Percentiles rank a stretch among this genome's conserved stretches.
These are phyloP conservation scores for Craniophora ligustri DNA, from an alignment of 2,888 invertebrate genomes.

Conservation along the genomic window DNA sequence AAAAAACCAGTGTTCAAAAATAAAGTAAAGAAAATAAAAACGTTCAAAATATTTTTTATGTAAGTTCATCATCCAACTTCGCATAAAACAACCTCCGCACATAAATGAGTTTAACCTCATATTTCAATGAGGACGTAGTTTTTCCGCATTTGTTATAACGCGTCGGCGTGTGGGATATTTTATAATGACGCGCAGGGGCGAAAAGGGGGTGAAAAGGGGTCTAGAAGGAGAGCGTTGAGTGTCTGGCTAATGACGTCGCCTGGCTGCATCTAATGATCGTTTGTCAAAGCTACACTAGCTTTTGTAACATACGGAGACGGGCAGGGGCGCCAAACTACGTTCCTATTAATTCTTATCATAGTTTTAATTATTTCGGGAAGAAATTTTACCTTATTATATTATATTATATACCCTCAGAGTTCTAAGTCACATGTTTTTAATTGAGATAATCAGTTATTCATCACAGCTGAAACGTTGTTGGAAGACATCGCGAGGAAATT, in stretches of 20 bases:
- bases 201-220: background rate
- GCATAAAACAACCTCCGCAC: constrained; percentile 22
- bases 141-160: constrained; percentile 49
- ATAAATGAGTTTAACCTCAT: constrained; percentile 52
- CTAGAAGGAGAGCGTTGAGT: constrained; percentile 43
- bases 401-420: too few species aligned
- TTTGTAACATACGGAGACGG: constrained; percentile 13
- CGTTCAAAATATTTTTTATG: constrained; percentile 41
- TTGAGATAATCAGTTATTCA: too few species aligned
- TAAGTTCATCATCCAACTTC: constrained; percentile 2
- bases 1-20: too few species aligned
- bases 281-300: constrained; percentile 51
- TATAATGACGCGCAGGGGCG: constrained; percentile 43
- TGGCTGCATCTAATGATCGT: constrained; percentile 58
- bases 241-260: constrained; percentile 57
- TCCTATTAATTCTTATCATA: background rate
- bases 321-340: constrained; percentile 3
- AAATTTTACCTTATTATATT: too few species aligned
- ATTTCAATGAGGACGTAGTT: constrained; percentile 51
- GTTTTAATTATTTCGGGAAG: constrained; percentile 18
- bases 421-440: too few species aligned
- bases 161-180: constrained; percentile 51
- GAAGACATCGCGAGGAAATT: too few species aligned
- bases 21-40: constrained; percentile 22
- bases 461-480: too few species aligned